These are phyloP conservation scores for Ophion obscuratus DNA, from an alignment of 2,888 invertebrate species.

Conservation along the genomic window DNA sequence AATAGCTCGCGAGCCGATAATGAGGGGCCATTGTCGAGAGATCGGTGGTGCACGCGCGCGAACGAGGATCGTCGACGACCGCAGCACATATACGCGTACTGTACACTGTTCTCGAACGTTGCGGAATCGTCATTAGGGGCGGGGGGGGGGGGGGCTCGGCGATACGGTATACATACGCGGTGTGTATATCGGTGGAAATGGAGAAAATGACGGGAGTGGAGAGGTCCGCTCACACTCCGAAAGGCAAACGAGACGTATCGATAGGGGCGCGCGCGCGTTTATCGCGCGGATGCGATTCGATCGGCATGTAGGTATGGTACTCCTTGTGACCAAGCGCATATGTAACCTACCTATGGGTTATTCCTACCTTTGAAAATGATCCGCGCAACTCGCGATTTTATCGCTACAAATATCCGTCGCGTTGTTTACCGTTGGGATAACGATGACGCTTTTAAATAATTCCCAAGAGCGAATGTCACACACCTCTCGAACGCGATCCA, in stretches of 20 bases:
- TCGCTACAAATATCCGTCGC: too few species aligned
- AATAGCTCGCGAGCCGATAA: slow-evolving; percentile 81
- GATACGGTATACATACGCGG: slow-evolving; percentile 6
- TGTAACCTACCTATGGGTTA: too few species aligned
- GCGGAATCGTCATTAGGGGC: slow-evolving; percentile 63
- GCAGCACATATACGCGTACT: slow-evolving; percentile 5
- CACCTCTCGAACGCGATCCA: too few species aligned
- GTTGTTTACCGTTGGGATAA: too few species aligned
- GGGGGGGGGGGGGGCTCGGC: slow-evolving; percentile 46
- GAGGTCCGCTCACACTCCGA: slow-evolving; percentile 8
- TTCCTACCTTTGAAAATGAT: too few species aligned
- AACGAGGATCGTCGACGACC: slow-evolving; percentile 41
- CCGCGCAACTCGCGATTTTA: too few species aligned
- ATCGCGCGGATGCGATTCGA: not conserved
- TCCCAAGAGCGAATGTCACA: too few species aligned
- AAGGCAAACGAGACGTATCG: slow-evolving; percentile 46
- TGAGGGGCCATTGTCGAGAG: slow-evolving; percentile 76
- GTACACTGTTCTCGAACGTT: slow-evolving; percentile 24
- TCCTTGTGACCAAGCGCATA: not conserved
- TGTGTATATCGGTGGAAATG: slow-evolving; percentile 24
- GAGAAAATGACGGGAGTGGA: slow-evolving; percentile 54
- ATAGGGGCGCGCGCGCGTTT: not conserved
- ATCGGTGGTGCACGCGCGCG: slow-evolving; percentile 62
- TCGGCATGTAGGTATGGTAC: not conserved
- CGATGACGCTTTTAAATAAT: too few species aligned